Evolutionary conservation across 2,888 invertebrate genomes (phyloP).

Genomic region (Apotomis turbidana): DNA sequence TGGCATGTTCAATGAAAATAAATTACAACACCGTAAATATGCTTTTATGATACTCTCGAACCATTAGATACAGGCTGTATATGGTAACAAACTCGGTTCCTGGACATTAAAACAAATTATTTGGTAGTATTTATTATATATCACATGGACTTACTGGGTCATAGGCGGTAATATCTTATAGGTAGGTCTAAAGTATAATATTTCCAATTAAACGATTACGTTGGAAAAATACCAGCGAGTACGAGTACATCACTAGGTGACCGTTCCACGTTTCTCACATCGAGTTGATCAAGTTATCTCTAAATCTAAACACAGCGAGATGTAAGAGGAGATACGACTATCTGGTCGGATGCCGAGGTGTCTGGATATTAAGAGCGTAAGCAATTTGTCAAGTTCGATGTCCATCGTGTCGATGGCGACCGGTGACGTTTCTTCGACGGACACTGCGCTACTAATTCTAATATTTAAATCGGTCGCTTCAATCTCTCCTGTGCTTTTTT

Average conservation of each 20-base stretch:
- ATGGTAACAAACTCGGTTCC: constrained; percentile 53
- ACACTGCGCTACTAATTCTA: constrained; percentile 44
- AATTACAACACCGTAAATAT: constrained; percentile 65
- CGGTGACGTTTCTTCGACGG: constrained; percentile 42
- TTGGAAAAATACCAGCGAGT: constrained; percentile 49
- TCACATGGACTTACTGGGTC: constrained; percentile 49
- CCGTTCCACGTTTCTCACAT: constrained; percentile 61
- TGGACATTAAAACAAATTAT: constrained; percentile 62
- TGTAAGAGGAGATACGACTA: constrained; percentile 70
- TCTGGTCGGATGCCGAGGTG: constrained; percentile 73
- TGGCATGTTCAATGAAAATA: constrained; percentile 60
- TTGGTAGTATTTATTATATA: constrained; percentile 51
- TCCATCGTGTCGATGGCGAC: constrained; percentile 75
- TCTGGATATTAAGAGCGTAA: constrained; percentile 80
- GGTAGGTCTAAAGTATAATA: constrained; percentile 39
- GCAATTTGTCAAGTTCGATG: constrained; percentile 81
- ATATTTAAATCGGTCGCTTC: constrained; percentile 21
- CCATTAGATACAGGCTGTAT: constrained; percentile 56
- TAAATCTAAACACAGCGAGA: constrained; percentile 74
- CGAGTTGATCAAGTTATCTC: constrained; percentile 76
- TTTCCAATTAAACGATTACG: constrained; percentile 28
- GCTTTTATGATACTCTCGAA: constrained; percentile 61
- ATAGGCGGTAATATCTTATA: constrained; percentile 47
- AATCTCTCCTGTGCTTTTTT: constrained; percentile 28
- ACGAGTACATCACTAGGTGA: constrained; percentile 54